Base-by-base conservation (phyloP, 2,113 vertebrate species). In the Argyrosomus japonicus region DNA sequence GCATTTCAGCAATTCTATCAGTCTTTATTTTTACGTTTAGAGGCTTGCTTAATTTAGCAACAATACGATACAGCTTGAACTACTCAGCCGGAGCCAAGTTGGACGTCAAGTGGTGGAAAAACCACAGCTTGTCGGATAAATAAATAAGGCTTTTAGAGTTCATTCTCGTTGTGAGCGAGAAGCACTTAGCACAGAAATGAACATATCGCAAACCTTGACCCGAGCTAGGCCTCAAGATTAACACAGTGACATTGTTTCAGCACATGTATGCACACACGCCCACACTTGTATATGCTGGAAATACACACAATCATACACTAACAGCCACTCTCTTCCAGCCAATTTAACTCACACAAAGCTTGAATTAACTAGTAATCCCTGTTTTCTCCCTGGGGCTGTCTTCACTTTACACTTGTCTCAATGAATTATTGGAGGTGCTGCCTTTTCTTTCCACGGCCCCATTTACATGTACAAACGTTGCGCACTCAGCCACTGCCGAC, bases 321-420 rank as follows among this genome's bases (percentile, higher is more conserved):
- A 54, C 79, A 83, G 73, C 76, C 75, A 51, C 61, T 80, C 68
- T 86, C 65, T 73, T 87, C 76, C 68, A 68, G 85, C 56, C 82
- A 81, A 85, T 90, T 90, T 78, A 85, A 90, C 88, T 83, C 63
- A 25, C 88, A 87, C 84, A 87, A 86, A 85, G 80, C 77, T 40
- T 83, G 84, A 85, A 89, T 90, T 85, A 91, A 88, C 73, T 51
- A 79, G 72, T 89, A 88, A 87, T 85, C 86, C 83, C 62, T 81
- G 84, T 84, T 84, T 70, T 87, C 54, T 83, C 84, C 88, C 86
- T 6, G 62, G 45, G 72, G 85, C 80, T 62, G 50, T 79, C 58
- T 82, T 91, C 77, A 85, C 89, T 88, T 88, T 82, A 67, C 79
- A 86, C 82, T 85, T 86, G 87, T 91, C 87, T 87, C 70, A 11